Evolutionary conservation across 2,888 invertebrate species (phyloP).

Genomic region (Listrodromus nycthemerus): DNA sequence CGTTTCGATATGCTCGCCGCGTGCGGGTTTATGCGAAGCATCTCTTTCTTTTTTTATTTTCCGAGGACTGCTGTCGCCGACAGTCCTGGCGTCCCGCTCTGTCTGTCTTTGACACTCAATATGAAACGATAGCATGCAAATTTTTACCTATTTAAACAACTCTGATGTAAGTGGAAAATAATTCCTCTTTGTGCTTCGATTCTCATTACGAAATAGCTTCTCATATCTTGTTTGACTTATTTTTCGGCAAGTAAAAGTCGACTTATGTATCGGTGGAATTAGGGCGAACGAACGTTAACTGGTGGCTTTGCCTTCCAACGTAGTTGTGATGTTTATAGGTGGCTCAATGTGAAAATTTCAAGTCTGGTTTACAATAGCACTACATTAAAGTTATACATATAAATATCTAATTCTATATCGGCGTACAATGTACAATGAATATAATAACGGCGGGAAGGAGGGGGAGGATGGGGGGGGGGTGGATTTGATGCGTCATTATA

Average conservation of each 20-base stretch:
- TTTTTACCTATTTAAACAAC: conserved; percentile 25
- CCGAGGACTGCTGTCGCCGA: neutral
- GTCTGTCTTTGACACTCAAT: conserved; percentile 10
- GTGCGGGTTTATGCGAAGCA: conserved; percentile 24
- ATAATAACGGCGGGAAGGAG: conserved; percentile 1
- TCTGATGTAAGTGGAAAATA: conserved; percentile 18
- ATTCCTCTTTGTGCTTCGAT: conserved; percentile 45
- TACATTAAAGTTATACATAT: conserved; percentile 67
- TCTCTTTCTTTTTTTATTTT: conserved; percentile 40
- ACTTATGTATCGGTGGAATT: conserved; percentile 8
- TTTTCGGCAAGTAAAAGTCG: conserved; percentile 35
- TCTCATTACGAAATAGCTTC: conserved; percentile 18
- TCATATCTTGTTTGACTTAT: conserved; percentile 5
- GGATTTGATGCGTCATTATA: conserved; percentile 27
- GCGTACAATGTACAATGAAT: conserved; percentile 51
- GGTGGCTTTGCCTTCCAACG: conserved; percentile 74
- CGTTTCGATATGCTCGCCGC: conserved; percentile 1
- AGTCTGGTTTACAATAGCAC: conserved; percentile 78
- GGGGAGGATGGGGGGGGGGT: neutral
- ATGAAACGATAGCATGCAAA: conserved; percentile 43
- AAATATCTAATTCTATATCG: conserved; percentile 71
- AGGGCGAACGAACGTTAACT: conserved; percentile 62
- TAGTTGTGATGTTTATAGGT: conserved; percentile 75
- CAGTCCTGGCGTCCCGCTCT: neutral
- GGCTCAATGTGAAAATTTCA: conserved; percentile 80